Conservation (phyloP, 2,888 invertebrate genomes). For the Acleris sparsana region DNA sequence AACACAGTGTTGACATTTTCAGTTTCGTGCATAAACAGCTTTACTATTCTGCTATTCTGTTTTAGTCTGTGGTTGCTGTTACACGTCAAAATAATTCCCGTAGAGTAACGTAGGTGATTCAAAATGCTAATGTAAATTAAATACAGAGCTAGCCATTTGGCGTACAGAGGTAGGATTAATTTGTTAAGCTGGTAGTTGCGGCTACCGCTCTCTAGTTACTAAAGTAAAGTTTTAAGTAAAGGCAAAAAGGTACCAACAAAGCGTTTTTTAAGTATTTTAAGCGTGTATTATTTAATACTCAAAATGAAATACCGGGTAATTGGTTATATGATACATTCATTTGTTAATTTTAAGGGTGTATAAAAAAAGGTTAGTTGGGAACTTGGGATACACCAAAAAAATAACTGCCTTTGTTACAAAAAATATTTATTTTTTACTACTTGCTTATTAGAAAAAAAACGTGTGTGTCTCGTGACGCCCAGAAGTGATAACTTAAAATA, state of each 20-base stretch:
- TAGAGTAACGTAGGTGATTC: not conserved
- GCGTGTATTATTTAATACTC: no score
- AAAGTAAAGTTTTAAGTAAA: conserved; percentile 14
- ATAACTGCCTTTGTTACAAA: no score
- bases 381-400: no score
- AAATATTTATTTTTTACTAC: no score
- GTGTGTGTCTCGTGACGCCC: no score
- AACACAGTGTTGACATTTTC: no score
- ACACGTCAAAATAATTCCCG: not conserved
- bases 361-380: no score
- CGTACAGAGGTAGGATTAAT: conserved; percentile 6
- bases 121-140: conserved; percentile 7
- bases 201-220: conserved; percentile 14
- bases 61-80: no score
- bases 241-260: not conserved
- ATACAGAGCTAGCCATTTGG: not conserved
- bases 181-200: not conserved
- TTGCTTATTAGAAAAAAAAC: no score
- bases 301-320: not conserved
- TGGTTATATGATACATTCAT: not conserved
- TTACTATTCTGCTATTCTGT: no score
- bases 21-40: no score
- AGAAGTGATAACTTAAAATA: no score
- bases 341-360: not conserved
- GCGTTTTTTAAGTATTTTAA: not conserved